Base-by-base conservation (phyloP, 35 echinoderm and acorn worm genomes). In the Holothuria glaberrima region DNA sequence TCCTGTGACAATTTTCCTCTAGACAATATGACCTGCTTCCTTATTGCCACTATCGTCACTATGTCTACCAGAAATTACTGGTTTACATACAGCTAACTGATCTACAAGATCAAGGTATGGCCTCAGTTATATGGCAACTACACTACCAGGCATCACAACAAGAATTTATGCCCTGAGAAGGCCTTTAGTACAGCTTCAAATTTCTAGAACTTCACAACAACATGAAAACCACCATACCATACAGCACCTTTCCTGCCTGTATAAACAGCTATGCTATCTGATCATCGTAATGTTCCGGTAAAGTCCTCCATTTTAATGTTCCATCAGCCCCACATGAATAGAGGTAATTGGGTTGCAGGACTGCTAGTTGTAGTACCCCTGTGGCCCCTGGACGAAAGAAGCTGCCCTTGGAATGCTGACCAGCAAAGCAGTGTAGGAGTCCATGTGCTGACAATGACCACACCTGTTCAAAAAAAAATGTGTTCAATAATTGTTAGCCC, bases 261-360 rank as follows among this genome's bases (percentile, higher is more conserved):
- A 81, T 58, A 34, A 36, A 16, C 46, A 5, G 16, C 21, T 81
- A 58, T 64, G 25, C 60, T 1, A 86, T 66, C 85, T 69, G 34
- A 34, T 87, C 85, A 26, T 26, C 66, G 22, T 46, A 18, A 26
- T 44, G 62, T 69, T 87, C 85, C 3, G 85, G 65, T 20, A 87
- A 63, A n/a, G 65, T 87, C 44, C 93, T 77, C 97, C 97, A 99
- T 62, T 95, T 99, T 88, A 99, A 93, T n/a, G 97, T 99, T 2
- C 97, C 97, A 63, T 99, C 97, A 2, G 91, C 93, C n/a, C 97
- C 97, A 74, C 97, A 99, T 30, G 97, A 99, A 79, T 95, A 99
- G 9, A 99, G 85, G 61, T 99, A 87, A 71, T 93, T 92, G 29
- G 93, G 88, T 17, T 94, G 94, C 59, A 94, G 28, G 9, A 99